Evolutionary conservation across 2,888 invertebrate species (phyloP).

Genomic region (Oeneis ivallda): DNA sequence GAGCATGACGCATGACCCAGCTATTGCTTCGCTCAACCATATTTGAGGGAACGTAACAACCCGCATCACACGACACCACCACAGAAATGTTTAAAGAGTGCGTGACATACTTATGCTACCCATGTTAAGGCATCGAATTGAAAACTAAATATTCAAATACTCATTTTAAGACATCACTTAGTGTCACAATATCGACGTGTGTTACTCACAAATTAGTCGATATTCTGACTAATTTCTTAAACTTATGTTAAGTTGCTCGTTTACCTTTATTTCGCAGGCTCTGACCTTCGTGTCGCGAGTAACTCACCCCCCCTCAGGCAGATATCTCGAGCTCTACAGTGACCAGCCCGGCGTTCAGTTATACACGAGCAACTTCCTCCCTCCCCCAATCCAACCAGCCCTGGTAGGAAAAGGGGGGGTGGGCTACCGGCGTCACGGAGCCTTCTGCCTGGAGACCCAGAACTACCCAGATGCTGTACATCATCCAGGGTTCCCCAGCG

Average conservation of each 20-base stretch:
- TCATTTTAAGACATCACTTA: no score
- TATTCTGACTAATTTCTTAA: no score
- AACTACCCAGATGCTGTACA: slow-evolving; percentile 95
- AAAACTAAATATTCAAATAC: no score
- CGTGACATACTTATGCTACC: no score
- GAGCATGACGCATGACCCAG: no score
- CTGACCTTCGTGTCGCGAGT: slow-evolving; percentile 76
- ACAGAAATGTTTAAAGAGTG: no score
- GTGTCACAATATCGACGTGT: no score
- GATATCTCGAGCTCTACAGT: slow-evolving; percentile 88
- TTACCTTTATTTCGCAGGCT: slow-evolving; percentile 46
- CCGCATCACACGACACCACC: no score
- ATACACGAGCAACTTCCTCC: slow-evolving; percentile 90
- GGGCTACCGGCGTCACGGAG: slow-evolving; percentile 87
- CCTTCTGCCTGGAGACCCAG: slow-evolving; percentile 95
- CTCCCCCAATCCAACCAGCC: slow-evolving; percentile 71
- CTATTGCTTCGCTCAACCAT: no score
- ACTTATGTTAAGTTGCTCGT: neutral
- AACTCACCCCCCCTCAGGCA: slow-evolving; percentile 85
- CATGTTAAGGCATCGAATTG: no score
- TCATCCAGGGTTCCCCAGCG: slow-evolving; percentile 87
- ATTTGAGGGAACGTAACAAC: no score
- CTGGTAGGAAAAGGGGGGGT: slow-evolving; percentile 62
- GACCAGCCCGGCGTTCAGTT: slow-evolving; percentile 96
- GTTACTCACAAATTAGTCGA: no score